Base-by-base conservation (phyloP, 2,797 vertebrate species). In the Neoniphon sammara region DNA sequence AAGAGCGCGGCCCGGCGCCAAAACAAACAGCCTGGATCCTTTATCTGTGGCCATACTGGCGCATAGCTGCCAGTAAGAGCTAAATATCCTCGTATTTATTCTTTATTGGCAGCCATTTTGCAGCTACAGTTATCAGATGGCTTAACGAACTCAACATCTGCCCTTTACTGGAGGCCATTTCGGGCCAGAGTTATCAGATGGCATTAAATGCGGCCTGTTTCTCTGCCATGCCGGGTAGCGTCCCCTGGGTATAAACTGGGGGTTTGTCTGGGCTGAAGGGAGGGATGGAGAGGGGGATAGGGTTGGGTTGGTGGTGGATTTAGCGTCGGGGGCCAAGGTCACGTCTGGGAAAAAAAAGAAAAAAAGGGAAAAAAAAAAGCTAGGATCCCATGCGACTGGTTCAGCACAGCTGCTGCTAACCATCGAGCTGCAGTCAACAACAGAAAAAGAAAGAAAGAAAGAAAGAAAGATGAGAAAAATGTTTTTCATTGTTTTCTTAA, bases 321-420 rank as follows among this genome's bases (percentile, higher is more conserved):
- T 89, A 86, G 80, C 68, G 65, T 64, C 31, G 58, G 80, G 70
- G 85, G 88, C 88, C 87, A 86, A 88, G 87, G 89, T 91, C 89
- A 91, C 25, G 82, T 77, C 84, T 91, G 91, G 89, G 90, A 89
- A 91, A 87, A 83, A 77, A 27, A 80, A 73, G 42, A 27, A 39
- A 17, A 55, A 54, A 27, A n/a, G n/a, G n/a, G n/a, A n/a, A 67
- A 75, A 70, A 64, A 58, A 75, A 60, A 55, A 3, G 55, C 34
- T 39, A 70, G 70, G 85, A 81, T 90, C 80, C 84, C 78, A 78
- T 67, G 79, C 46, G 76, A 85, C 78, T 80, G 56, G 62, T 61
- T 70, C 25, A 61, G 75, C 83, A 79, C 92, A 94, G 93, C 93
- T 94, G 93, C 88, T 66, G 54, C 80, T n/a, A 85, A 75, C 77